Evolutionary conservation across 2,113 vertebrate genomes (phyloP).

Genomic region (Empidonax traillii): DNA sequence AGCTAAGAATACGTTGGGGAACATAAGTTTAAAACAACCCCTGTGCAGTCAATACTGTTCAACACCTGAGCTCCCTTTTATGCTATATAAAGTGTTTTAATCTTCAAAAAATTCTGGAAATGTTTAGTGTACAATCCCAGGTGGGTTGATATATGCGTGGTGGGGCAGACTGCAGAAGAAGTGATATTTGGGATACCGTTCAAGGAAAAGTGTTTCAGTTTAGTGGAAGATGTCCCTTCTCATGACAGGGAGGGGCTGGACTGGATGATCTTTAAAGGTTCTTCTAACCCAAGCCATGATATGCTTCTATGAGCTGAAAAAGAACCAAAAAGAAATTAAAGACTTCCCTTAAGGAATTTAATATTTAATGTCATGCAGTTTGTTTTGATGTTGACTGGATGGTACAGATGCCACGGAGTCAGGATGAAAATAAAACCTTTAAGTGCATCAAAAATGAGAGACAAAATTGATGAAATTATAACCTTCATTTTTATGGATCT

Average conservation of each 20-base stretch:
- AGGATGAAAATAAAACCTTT: constrained; percentile 11
- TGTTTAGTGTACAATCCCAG: background rate
- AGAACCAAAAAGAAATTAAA: background rate
- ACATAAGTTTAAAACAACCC: background rate
- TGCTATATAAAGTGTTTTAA: background rate
- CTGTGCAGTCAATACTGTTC: background rate
- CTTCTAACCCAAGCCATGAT: background rate
- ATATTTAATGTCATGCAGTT: constrained; percentile 14
- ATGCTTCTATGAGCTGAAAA: background rate
- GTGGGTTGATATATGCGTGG: background rate
- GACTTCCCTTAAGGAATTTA: background rate
- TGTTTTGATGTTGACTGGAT: constrained; percentile 6
- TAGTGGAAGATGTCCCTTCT: background rate
- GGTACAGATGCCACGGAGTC: background rate
- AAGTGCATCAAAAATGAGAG: background rate
- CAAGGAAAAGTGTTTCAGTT: background rate
- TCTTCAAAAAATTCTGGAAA: background rate
- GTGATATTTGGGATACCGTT: background rate
- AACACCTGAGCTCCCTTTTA: background rate
- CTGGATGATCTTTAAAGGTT: background rate
- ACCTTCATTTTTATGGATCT: background rate
- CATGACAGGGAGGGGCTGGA: background rate
- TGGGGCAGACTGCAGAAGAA: background rate
- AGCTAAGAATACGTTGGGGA: background rate
- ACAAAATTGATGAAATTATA: background rate